Evolutionary conservation across 2,113 vertebrate species (phyloP), one percentile per base, ranked within the genome.

Genomic region (Pelmatolapia mariae): DNA sequence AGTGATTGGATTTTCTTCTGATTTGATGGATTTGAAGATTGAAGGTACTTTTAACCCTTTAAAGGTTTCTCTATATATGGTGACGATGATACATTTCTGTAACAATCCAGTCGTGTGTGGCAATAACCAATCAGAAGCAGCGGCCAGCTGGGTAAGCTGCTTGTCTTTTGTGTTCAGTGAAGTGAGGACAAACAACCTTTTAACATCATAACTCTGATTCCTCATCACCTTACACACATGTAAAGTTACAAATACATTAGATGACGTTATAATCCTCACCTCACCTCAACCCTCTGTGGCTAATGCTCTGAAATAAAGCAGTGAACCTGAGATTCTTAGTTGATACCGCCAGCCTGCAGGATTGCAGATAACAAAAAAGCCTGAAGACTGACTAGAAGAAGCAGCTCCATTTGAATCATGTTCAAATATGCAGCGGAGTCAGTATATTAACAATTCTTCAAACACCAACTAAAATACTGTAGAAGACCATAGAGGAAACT

Each of bases 151-250:
- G n/a, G 16, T 92, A 92, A 93, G 85, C 92, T 82, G 90, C 87
- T 93, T 89, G 91, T 83, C 24, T 26, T 83, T 29, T 71, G 40
- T 82, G 86, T 82, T 82, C 84, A 61, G 16, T 1, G 22, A 86
- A 56, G 86, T 54, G 66, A 63, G 33, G 63, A 90, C 68, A 68
- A 88, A 83, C 54, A 84, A 92, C 90, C 24, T 89, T 92, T 90
- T 63, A 83, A 80, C 11, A 8, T 82, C 43, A 86, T 68, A 31
- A 80, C 19, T 80, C 79, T 10, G 43, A 83, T 53, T 71, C 36
- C 40, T 76, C 80, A n/a, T 90, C 85, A 76, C 81, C 76, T 54
- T 63, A 8, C 47, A 63, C 83, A 76, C 57, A 53, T 33, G 4
- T 8, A 63, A 36, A 45, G 4, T 43, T 29, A 56, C 16, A 36